Conservation (phyloP, 1,140 invertebrate genomes). For the Melipona quadrifasciata region DNA sequence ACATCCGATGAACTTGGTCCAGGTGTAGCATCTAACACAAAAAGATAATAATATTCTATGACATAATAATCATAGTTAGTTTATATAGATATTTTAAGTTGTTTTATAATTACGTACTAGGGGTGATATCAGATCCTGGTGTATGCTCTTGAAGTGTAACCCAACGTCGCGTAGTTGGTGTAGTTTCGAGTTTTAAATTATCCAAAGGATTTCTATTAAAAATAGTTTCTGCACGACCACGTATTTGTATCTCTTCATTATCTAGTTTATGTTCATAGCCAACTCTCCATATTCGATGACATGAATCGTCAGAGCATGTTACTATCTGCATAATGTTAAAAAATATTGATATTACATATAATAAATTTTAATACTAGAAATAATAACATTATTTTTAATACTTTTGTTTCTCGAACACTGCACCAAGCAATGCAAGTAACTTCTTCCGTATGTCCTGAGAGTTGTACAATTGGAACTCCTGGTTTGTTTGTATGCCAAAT, state of each 20-base stretch:
- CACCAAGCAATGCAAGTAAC: conserved; percentile 93
- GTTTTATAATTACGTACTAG: conserved; percentile 49
- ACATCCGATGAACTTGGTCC: conserved; percentile 30
- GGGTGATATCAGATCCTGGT: conserved; percentile 65
- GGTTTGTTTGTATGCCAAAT: conserved; percentile 89
- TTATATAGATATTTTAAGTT: neutral
- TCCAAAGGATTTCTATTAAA: conserved; percentile 50
- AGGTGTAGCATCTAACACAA: conserved; percentile 45
- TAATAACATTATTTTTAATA: conserved; percentile 57
- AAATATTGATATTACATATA: neutral
- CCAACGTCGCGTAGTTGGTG: conserved; percentile 67
- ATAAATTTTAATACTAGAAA: neutral
- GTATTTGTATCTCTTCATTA: conserved; percentile 79
- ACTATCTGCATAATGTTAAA: conserved; percentile 82
- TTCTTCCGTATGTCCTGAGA: conserved; percentile 90
- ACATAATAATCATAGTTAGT: neutral
- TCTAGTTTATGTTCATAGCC: conserved; percentile 82
- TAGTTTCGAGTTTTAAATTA: conserved; percentile 68
- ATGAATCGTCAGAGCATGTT: conserved; percentile 91
- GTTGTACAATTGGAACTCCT: conserved; percentile 85
- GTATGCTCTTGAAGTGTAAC: conserved; percentile 58
- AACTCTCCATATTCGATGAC: conserved; percentile 89
- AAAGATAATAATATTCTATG: neutral
- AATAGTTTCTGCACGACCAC: conserved; percentile 83
- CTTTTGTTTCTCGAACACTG: conserved; percentile 80